Evolutionary conservation across 2,888 invertebrate genomes (phyloP).

Genomic region (Cheilosia scutellata): DNA sequence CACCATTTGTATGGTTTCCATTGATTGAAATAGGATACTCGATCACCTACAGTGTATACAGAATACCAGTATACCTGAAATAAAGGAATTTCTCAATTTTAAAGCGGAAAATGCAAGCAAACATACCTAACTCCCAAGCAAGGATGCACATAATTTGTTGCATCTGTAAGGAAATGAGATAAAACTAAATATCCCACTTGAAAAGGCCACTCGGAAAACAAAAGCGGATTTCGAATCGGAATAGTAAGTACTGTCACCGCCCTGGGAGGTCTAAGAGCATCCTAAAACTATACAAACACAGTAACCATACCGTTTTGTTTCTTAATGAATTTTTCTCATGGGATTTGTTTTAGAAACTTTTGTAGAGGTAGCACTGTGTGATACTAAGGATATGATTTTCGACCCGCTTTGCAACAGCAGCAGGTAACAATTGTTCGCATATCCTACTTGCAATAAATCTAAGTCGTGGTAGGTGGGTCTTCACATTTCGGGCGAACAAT

Average conservation of each 20-base stretch:
- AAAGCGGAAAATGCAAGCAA: conserved; percentile 14
- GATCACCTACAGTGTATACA: conserved; percentile 24
- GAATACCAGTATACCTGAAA: conserved; percentile 19
- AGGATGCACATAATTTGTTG: conserved; percentile 55
- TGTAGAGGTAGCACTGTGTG: conserved; percentile 21
- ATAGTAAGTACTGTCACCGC: conserved; percentile 45
- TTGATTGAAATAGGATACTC: conserved; percentile 67
- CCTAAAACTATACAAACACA: conserved; percentile 14
- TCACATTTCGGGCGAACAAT: conserved; percentile 25
- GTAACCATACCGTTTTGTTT: conserved; percentile 16
- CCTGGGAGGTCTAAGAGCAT: conserved; percentile 62
- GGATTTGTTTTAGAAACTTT: conserved; percentile 42
- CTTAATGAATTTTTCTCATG: conserved; percentile 42
- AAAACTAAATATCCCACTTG: conserved; percentile 39
- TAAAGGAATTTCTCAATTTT: neutral
- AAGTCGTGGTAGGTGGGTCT: conserved; percentile 14
- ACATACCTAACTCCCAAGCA: neutral
- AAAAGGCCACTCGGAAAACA: conserved; percentile 57
- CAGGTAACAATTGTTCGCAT: conserved; percentile 27
- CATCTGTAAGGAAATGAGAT: conserved; percentile 6
- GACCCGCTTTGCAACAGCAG: conserved; percentile 12
- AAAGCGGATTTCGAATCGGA: conserved; percentile 52
- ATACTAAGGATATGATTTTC: conserved; percentile 56
- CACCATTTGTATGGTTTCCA: conserved; percentile 55
- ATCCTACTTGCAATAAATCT: conserved; percentile 39